phyloP scores from a whole-genome alignment of 2,113 vertebrate genomes.

The Equus quagga region DNA sequence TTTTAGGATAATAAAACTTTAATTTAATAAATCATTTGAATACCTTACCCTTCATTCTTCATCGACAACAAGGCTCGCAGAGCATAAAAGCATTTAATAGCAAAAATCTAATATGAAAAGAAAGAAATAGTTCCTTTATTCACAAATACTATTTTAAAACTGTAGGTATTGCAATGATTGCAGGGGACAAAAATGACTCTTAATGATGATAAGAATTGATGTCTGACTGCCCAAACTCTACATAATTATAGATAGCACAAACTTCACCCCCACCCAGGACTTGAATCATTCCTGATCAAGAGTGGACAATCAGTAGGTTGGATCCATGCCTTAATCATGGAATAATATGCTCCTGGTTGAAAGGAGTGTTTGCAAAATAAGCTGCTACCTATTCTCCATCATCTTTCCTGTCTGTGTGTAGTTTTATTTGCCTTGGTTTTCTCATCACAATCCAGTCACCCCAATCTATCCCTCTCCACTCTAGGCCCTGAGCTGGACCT shows the following conservation, averaged over 20 bases:
- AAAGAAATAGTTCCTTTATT: background rate
- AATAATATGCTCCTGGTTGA: background rate
- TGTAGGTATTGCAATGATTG: background rate
- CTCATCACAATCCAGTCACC: background rate
- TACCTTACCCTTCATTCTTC: background rate
- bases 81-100: background rate
- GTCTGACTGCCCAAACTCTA: background rate
- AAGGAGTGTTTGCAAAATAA: background rate
- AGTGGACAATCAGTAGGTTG: background rate
- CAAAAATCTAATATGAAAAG: background rate
- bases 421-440: background rate
- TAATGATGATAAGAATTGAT: background rate
- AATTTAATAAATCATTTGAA: background rate
- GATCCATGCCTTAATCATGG: background rate
- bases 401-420: background rate
- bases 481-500: background rate
- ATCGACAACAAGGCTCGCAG: background rate
- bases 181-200: background rate
- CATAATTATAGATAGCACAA: background rate
- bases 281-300: background rate
- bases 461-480: accelerated
- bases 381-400: background rate
- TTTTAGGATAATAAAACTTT: background rate
- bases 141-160: background rate
- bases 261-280: background rate